Conservation (phyloP, 2,888 invertebrate species). For the Brenthis hecate region DNA sequence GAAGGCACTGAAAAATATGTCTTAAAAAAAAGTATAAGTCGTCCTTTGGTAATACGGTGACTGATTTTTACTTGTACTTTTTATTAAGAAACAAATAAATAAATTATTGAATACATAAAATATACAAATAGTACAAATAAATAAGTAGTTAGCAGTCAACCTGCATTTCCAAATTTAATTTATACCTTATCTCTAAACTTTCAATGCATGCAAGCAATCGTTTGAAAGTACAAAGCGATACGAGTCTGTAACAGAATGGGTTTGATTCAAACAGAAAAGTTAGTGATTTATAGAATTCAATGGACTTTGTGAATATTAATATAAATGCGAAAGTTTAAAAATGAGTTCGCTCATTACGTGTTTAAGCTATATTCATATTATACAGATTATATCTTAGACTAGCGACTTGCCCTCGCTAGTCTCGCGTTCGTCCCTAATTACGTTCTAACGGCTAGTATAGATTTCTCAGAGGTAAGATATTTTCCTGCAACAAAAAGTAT, state of each 20-base stretch:
- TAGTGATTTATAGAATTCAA: slow-evolving; percentile 30
- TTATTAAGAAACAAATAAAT: too few relatives aligned
- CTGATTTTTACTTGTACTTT: too few relatives aligned
- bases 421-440: neutral
- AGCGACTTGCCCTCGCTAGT: neutral
- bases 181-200: slow-evolving; percentile 16
- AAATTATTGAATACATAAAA: neutral
- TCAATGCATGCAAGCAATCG: slow-evolving; percentile 5
- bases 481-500: too few relatives aligned
- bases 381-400: too few relatives aligned
- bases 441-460: too few relatives aligned
- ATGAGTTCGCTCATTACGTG: too few relatives aligned
- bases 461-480: too few relatives aligned
- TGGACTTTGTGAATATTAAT: neutral
- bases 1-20: too few relatives aligned
- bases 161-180: slow-evolving; percentile 14
- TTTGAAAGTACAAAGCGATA: slow-evolving; percentile 13
- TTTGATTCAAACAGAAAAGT: slow-evolving; percentile 34
- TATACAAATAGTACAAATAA: neutral
- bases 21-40: too few relatives aligned
- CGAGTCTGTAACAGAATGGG: slow-evolving; percentile 9
- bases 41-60: too few relatives aligned
- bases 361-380: too few relatives aligned
- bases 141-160: neutral
- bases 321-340: too few relatives aligned